Evolutionary conservation across 1,140 invertebrate species (phyloP).

Genomic region (Whitmania pigra): DNA sequence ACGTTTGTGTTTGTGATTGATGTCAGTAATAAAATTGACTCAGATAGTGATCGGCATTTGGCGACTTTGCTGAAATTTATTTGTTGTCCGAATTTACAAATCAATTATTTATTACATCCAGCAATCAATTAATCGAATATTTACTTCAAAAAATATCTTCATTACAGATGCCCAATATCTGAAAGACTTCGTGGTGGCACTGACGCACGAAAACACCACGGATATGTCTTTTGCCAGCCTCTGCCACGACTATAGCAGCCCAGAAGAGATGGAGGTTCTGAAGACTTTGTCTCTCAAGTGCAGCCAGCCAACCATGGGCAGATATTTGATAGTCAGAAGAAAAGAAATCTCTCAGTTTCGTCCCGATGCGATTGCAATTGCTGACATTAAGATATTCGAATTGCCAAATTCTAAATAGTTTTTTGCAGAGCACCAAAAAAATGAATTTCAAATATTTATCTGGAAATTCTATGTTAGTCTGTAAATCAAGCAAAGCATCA

Average conservation of each 20-base stretch:
- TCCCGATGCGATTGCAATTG: constrained; percentile 5
- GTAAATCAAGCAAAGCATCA: too few relatives aligned
- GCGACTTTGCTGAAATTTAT: not conserved
- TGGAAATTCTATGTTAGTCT: too few relatives aligned
- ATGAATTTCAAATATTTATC: too few relatives aligned
- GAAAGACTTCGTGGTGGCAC: not conserved
- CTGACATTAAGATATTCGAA: not conserved
- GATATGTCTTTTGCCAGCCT: not conserved
- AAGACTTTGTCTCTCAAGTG: not conserved
- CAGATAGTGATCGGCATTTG: not conserved
- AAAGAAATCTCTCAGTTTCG: not conserved
- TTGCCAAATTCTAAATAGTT: too few relatives aligned
- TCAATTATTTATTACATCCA: too few relatives aligned
- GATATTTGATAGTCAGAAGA: constrained; percentile 10
- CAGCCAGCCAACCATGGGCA: not conserved
- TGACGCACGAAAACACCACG: not conserved
- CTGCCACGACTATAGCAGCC: not conserved
- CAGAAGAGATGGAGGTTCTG: not conserved
- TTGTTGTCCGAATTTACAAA: too few relatives aligned
- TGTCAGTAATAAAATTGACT: too few relatives aligned
- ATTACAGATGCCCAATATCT: constrained; percentile 1
- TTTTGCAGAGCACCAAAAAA: too few relatives aligned
- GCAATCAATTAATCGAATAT: too few relatives aligned
- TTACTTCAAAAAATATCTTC: too few relatives aligned
- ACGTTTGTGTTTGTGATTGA: too few relatives aligned